A percentile compares a stretch with the other conserved stretches of the same genome.
Evolutionary conservation across 2,113 vertebrate species (phyloP).

Genomic region (Clinocottus analis): DNA sequence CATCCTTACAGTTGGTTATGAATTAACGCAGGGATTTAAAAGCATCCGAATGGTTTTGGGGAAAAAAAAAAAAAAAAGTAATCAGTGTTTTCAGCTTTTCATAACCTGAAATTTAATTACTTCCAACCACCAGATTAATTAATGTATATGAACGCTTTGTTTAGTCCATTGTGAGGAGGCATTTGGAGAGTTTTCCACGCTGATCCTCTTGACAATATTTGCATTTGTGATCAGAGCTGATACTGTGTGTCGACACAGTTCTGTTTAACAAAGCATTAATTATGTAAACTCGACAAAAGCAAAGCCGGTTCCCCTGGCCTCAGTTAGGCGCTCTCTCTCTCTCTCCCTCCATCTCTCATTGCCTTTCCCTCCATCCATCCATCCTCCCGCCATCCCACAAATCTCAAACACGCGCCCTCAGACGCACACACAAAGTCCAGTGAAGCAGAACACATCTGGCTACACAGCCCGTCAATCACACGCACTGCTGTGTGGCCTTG

Average conservation of each 20-base stretch:
- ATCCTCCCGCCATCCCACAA: slow-evolving; percentile 53
- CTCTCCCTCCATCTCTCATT: slow-evolving; percentile 12
- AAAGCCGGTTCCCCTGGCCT: slow-evolving; percentile 53
- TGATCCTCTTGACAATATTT: slow-evolving; percentile 71
- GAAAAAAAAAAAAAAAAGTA: slow-evolving; percentile 48
- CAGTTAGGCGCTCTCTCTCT: slow-evolving; percentile 13
- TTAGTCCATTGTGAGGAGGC: slow-evolving; percentile 33
- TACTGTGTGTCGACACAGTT: slow-evolving; percentile 65
- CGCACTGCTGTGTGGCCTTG: slow-evolving; percentile 66
- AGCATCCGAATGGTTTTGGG: slow-evolving; percentile 11
- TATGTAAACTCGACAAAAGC: slow-evolving; percentile 73
- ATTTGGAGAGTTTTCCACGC: slow-evolving; percentile 53
- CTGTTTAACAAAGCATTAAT: slow-evolving; percentile 74
- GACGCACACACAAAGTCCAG: slow-evolving; percentile 50
- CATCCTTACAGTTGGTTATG: slow-evolving; percentile 13
- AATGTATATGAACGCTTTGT: slow-evolving; percentile 29
- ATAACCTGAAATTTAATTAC: slow-evolving; percentile 66
- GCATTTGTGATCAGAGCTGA: slow-evolving; percentile 70
- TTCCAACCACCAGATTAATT: slow-evolving; percentile 33
- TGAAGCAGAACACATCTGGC: slow-evolving; percentile 63
- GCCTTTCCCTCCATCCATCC: slow-evolving; percentile 30
- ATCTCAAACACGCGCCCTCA: slow-evolving; percentile 52
- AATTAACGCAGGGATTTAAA: slow-evolving; percentile 23
- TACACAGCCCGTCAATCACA: slow-evolving; percentile 71
- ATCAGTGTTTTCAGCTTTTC: slow-evolving; percentile 45